These are phyloP conservation scores for Orchestia grillus DNA, from an alignment of 1,140 invertebrate genomes.

Conservation along the genomic window DNA sequence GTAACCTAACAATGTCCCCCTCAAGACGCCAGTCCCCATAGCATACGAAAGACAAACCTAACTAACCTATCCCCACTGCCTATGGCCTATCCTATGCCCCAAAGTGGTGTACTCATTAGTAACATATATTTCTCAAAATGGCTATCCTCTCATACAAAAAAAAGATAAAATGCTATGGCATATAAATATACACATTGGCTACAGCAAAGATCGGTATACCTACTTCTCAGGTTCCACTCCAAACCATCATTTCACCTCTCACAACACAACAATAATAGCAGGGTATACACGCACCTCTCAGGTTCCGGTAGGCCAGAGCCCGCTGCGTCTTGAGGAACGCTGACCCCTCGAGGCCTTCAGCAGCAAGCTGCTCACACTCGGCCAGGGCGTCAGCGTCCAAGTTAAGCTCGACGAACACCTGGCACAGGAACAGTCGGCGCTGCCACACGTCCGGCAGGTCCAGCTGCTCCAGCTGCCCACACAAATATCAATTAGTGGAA, in stretches of 20 bases:
- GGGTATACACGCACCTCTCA: constrained; percentile 9
- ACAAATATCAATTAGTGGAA: neutral
- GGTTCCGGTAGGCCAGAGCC: constrained; percentile 3
- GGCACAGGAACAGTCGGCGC: constrained; percentile 21
- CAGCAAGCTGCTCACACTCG: neutral
- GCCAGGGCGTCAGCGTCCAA: constrained; percentile 89
- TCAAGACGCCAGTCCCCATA: too few species aligned
- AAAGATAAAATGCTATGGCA: too few species aligned
- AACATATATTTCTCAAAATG: neutral
- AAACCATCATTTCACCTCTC: too few species aligned
- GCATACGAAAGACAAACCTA: too few species aligned
- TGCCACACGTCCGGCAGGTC: constrained; percentile 60
- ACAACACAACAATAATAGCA: neutral
- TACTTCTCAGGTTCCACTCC: too few species aligned
- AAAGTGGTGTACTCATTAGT: too few species aligned
- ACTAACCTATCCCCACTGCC: too few species aligned
- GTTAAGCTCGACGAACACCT: constrained; percentile 88
- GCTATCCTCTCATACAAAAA: neutral
- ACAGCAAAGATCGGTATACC: too few species aligned
- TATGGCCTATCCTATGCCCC: too few species aligned
- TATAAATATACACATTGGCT: too few species aligned
- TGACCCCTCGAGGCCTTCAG: constrained; percentile 7
- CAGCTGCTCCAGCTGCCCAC: constrained; percentile 69
- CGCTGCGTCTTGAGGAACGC: constrained; percentile 36
- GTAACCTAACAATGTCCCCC: too few species aligned